These are phyloP conservation scores for Mamestra brassicae DNA, from an alignment of 2,888 invertebrate species.

Conservation along the genomic window DNA sequence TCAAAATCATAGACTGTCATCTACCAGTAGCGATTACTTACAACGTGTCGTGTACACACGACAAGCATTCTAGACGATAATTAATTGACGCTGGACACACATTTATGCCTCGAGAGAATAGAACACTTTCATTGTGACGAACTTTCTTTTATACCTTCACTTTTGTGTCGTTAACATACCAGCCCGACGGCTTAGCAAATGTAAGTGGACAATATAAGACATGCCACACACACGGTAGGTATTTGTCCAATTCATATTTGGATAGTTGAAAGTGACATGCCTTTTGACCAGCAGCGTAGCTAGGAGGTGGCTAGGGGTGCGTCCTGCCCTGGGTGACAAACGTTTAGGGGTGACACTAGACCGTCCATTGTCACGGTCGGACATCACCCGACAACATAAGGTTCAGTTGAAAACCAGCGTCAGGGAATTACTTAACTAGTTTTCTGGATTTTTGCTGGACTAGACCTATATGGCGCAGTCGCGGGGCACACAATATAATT, in stretches of 20 bases:
- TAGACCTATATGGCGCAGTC: too few species aligned
- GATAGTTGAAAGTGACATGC: neutral
- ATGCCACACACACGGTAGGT: too few species aligned
- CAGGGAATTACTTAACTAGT: too few species aligned
- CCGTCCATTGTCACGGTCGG: too few species aligned
- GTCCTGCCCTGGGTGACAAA: too few species aligned
- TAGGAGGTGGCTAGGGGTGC: too few species aligned
- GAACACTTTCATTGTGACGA: constrained; percentile 27
- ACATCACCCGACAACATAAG: too few species aligned
- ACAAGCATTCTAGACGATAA: constrained; percentile 14
- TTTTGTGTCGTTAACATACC: constrained; percentile 19
- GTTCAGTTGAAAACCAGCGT: too few species aligned
- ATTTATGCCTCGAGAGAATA: constrained; percentile 30
- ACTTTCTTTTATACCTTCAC: constrained; percentile 42
- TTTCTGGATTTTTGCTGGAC: too few species aligned
- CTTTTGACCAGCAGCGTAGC: too few species aligned
- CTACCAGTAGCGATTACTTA: neutral
- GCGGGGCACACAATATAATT: too few species aligned
- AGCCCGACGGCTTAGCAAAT: neutral
- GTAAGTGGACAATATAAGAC: neutral
- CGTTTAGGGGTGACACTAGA: too few species aligned
- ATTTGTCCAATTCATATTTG: neutral
- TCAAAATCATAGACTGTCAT: neutral
- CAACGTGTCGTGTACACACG: constrained; percentile 28
- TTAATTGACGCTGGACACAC: constrained; percentile 25